A percentile compares a stretch with the other conserved stretches of the same genome.
These are phyloP conservation scores for Metallyticus violacea DNA, from an alignment of 2,888 invertebrate genomes.

Conservation along the genomic window DNA sequence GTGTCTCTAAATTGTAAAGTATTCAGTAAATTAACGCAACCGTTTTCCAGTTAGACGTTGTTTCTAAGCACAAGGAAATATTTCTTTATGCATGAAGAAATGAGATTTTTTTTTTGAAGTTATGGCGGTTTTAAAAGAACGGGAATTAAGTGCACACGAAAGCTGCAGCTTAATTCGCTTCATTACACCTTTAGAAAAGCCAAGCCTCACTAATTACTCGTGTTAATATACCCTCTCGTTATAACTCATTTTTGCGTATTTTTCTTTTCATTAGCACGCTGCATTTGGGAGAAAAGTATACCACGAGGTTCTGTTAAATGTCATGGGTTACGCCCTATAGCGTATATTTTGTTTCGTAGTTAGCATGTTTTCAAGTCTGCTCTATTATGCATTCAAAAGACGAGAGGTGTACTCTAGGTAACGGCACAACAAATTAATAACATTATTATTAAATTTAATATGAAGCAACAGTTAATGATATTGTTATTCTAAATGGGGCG, in stretches of 20 bases:
- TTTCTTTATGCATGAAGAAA: neutral
- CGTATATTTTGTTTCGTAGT: no score
- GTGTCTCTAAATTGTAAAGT: no score
- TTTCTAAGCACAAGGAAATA: no score
- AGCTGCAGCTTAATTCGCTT: neutral
- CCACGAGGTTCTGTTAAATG: neutral
- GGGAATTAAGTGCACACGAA: neutral
- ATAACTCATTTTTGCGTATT: neutral
- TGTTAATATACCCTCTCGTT: neutral
- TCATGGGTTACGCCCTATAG: neutral
- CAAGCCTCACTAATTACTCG: neutral
- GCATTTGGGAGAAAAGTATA: neutral
- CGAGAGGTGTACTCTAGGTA: no score
- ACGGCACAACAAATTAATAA: no score
- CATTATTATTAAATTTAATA: no score
- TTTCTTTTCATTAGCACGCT: neutral
- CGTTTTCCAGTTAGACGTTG: no score
- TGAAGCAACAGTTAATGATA: no score
- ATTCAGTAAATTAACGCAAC: no score
- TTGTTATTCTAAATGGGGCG: no score
- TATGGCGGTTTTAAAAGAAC: neutral
- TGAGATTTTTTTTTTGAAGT: neutral
- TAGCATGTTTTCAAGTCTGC: no score
- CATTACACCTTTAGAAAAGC: neutral
- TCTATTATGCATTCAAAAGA: no score